phyloP scores from a whole-genome alignment of 2,888 invertebrate species.

The Cabera pusaria region DNA sequence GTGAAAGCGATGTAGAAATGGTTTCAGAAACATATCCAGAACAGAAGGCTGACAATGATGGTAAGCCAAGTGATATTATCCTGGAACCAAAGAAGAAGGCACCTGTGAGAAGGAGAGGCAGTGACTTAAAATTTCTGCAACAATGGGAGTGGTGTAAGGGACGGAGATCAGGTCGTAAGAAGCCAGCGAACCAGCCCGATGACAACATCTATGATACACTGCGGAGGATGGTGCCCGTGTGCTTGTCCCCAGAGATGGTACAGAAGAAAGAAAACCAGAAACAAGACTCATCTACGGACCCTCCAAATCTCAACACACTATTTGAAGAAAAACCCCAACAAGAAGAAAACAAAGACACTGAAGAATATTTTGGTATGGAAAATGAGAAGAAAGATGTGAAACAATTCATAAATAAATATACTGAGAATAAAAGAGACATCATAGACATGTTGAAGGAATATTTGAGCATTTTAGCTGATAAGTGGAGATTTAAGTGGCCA shows the following conservation, averaged over 20 bases:
- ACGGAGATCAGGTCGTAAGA: constrained; percentile 76
- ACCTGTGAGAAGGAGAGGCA: constrained; percentile 86
- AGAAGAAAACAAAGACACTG: constrained; percentile 39
- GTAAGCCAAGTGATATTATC: constrained; percentile 19
- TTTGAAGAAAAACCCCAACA: constrained; percentile 75
- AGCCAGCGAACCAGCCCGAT: constrained; percentile 81
- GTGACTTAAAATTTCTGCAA: constrained; percentile 87
- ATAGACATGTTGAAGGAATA: constrained; percentile 85
- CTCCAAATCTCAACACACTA: constrained; percentile 84
- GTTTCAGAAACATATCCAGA: constrained; percentile 43
- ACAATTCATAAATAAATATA: constrained; percentile 84
- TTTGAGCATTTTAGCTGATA: constrained; percentile 80
- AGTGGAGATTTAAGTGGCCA: constrained; percentile 88
- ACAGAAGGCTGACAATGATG: constrained; percentile 34
- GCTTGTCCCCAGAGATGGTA: constrained; percentile 73
- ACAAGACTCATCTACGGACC: constrained; percentile 84
- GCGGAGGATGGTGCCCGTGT: constrained; percentile 85
- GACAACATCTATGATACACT: constrained; percentile 87
- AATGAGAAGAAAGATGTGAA: constrained; percentile 86
- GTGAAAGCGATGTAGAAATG: constrained; percentile 63
- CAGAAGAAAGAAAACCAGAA: constrained; percentile 66
- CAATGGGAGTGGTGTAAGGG: constrained; percentile 91
- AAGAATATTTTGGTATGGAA: constrained; percentile 86
- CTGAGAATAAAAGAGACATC: constrained; percentile 81
- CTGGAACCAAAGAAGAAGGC: constrained; percentile 74